phyloP scores from a whole-genome alignment of 2,113 vertebrate genomes.

The Solea senegalensis region DNA sequence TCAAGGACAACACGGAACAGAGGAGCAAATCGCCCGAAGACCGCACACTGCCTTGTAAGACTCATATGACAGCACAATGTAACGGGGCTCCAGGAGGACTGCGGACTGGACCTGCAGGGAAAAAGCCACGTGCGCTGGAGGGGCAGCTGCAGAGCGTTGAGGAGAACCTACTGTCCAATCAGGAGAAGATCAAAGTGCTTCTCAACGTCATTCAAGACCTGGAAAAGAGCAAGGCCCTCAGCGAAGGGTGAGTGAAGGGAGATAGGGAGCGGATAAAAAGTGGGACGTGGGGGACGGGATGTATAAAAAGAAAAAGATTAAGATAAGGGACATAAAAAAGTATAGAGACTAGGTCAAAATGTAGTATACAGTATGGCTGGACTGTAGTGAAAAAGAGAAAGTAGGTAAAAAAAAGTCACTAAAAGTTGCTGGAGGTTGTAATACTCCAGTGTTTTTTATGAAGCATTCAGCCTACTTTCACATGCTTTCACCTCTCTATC shows the following conservation, averaged over 20 bases:
- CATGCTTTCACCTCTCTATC: background rate
- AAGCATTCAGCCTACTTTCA: background rate
- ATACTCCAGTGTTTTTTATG: background rate
- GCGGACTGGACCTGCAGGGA: slow-evolving; percentile 46
- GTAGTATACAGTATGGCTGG: background rate
- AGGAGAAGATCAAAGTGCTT: slow-evolving; percentile 99
- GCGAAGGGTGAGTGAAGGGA: slow-evolving; percentile 88
- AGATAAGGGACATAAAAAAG: slow-evolving; percentile 2
- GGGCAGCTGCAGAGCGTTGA: slow-evolving; percentile 91
- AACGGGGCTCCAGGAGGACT: slow-evolving; percentile 83
- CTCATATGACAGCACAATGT: slow-evolving; percentile 76
- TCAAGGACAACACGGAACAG: slow-evolving; percentile 58
- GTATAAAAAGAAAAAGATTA: background rate
- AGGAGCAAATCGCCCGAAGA: slow-evolving; percentile 62
- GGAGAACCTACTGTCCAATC: slow-evolving; percentile 93
- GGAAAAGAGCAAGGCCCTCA: slow-evolving; percentile 96
- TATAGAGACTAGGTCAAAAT: background rate
- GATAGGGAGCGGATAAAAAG: background rate
- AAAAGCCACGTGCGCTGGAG: slow-evolving; percentile 80
- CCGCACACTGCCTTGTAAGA: slow-evolving; percentile 65
- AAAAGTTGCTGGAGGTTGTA: background rate
- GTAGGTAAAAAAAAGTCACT: background rate
- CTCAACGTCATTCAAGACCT: slow-evolving; percentile 98
- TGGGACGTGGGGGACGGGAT: background rate
- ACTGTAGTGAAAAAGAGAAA: background rate